Percentiles rank a stretch among this genome's conserved stretches.
These are phyloP conservation scores for Ameiurus melas DNA, from an alignment of 2,113 vertebrate genomes.

Conservation along the genomic window DNA sequence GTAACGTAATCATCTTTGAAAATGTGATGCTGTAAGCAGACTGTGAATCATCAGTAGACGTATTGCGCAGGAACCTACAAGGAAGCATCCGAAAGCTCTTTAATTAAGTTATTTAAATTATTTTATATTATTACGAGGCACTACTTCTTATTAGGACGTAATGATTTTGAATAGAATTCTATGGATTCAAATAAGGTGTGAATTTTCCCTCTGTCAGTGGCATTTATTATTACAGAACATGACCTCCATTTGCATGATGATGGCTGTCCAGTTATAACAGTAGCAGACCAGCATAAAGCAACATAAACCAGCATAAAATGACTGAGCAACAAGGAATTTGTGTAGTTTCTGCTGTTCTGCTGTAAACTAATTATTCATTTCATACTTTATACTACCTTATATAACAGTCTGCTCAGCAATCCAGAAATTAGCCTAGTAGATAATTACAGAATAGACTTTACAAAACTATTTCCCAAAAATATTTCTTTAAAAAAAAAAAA, in stretches of 20 bases:
- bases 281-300: neutral
- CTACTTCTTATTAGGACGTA: neutral
- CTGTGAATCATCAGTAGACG: neutral
- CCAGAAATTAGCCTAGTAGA: neutral
- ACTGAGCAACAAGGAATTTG: neutral
- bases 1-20: neutral
- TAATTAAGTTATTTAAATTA: neutral
- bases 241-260: neutral
- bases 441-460: neutral
- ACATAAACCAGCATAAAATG: neutral
- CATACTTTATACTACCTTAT: neutral
- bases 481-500: neutral
- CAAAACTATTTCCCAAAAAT: neutral
- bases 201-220: neutral
- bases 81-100: neutral
- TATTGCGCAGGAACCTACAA: neutral
- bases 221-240: neutral
- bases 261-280: neutral
- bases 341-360: neutral
- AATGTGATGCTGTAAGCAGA: conserved; percentile 14
- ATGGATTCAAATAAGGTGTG: too few species aligned
- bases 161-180: neutral
- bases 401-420: neutral
- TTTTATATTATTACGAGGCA: neutral
- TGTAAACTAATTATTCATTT: neutral